Conservation (phyloP, 2,888 invertebrate genomes). For the Cetonia aurata region DNA sequence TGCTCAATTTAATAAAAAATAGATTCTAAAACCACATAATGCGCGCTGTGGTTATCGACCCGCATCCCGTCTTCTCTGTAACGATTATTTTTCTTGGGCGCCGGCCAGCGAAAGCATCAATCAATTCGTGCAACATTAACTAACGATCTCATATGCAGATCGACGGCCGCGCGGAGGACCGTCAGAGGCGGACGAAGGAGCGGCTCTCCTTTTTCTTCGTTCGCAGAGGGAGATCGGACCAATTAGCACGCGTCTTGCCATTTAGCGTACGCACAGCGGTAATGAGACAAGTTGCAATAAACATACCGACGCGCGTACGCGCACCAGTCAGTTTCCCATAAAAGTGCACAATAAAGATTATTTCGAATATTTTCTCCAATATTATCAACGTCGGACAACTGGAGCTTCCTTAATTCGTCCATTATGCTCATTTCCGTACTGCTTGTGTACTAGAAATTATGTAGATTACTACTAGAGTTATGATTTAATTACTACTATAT, state of each 20-base stretch:
- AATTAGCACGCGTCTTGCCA: conserved; percentile 44
- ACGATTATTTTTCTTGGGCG: conserved; percentile 2
- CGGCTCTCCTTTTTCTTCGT: conserved; percentile 9
- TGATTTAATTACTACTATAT: no score
- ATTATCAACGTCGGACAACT: conserved; percentile 26
- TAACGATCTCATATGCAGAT: conserved; percentile 37
- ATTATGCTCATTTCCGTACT: conserved; percentile 5
- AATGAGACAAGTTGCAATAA: conserved; percentile 43
- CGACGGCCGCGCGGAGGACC: neutral
- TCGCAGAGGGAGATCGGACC: conserved; percentile 40
- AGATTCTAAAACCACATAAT: no score
- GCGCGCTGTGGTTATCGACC: conserved; percentile 8
- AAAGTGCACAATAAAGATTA: conserved; percentile 38
- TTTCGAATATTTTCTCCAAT: conserved; percentile 33
- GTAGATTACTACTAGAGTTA: no score
- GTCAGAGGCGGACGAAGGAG: conserved; percentile 4
- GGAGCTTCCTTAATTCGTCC: conserved; percentile 35
- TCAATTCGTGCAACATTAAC: conserved; percentile 20
- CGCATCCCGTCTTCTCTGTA: neutral
- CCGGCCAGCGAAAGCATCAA: conserved; percentile 13
- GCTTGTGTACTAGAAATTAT: no score
- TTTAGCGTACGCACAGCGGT: conserved; percentile 39
- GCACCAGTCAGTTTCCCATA: conserved; percentile 10
- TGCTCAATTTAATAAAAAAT: no score
- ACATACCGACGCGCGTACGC: conserved; percentile 15